Percentiles rank a stretch among this genome's conserved stretches.
phyloP scores from a whole-genome alignment of 2,797 vertebrate species.

The Tympanoctomys barrerae region DNA sequence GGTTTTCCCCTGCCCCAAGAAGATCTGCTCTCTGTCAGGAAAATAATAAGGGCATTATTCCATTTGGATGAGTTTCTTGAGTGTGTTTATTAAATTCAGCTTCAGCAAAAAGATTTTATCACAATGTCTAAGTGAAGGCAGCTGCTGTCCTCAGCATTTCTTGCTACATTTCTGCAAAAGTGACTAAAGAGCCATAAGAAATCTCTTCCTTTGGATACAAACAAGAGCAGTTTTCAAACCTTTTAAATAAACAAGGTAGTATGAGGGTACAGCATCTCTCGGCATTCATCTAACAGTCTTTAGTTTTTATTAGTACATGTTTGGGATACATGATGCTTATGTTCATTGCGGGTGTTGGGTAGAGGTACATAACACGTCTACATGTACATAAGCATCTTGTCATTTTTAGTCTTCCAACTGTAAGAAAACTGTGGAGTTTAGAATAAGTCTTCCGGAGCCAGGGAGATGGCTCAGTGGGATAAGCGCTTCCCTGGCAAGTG shows the following conservation, averaged over 20 bases:
- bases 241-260: neutral
- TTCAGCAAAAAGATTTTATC: slow-evolving; percentile 67
- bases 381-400: too few relatives aligned
- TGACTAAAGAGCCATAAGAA: neutral
- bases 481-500: too few relatives aligned
- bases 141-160: slow-evolving; percentile 49
- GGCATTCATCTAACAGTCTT: neutral
- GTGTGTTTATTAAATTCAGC: slow-evolving; percentile 72
- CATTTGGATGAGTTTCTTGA: slow-evolving; percentile 67
- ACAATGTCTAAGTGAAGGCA: slow-evolving; percentile 58
- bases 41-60: slow-evolving; percentile 50
- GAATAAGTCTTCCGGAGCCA: neutral
- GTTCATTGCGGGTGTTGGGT: neutral
- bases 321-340: neutral
- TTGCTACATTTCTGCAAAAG: slow-evolving; percentile 4
- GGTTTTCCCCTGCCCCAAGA: neutral
- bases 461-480: too few relatives aligned
- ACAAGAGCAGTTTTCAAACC: neutral
- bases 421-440: neutral
- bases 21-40: slow-evolving; percentile 54
- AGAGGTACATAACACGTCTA: neutral
- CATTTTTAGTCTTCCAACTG: neutral
- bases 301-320: neutral
- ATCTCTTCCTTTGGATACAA: neutral
- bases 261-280: neutral